Conservation (phyloP, 2,113 vertebrate genomes). For the Cyphomyrus plagiostoma region DNA sequence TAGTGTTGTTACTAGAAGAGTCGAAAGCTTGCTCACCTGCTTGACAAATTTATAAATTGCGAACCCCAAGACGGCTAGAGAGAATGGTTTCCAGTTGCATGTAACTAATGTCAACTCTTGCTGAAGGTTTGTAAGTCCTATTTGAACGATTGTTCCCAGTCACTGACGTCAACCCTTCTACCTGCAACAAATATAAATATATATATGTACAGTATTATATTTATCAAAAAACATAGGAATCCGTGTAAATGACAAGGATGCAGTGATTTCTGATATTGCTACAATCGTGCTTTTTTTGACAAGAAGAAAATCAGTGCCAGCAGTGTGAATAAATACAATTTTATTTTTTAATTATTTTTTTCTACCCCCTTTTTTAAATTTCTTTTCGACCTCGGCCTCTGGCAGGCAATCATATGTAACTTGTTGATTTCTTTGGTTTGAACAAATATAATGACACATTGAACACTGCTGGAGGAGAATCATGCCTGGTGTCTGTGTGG, state of each 20-base stretch:
- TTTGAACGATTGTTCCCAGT: slow-evolving; percentile 27
- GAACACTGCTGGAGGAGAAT: slow-evolving; percentile 21
- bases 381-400: slow-evolving; percentile 29
- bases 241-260: slow-evolving; percentile 26
- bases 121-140: slow-evolving; percentile 29
- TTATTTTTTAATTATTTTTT: background rate
- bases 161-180: slow-evolving; percentile 32
- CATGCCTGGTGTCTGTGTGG: slow-evolving; percentile 16
- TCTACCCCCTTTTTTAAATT: slow-evolving; percentile 20
- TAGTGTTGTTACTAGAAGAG: slow-evolving; percentile 71
- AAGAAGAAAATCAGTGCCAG: slow-evolving; percentile 18
- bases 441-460: slow-evolving; percentile 27
- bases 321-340: slow-evolving; percentile 6
- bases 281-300: slow-evolving; percentile 30
- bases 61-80: slow-evolving; percentile 51
- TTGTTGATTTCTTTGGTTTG: slow-evolving; percentile 24
- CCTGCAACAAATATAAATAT: slow-evolving; percentile 16
- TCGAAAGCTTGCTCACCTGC: slow-evolving; percentile 62
- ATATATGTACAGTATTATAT: slow-evolving; percentile 16
- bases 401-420: slow-evolving; percentile 23
- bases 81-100: slow-evolving; percentile 59
- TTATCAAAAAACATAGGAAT: slow-evolving; percentile 13
- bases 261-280: slow-evolving; percentile 26
- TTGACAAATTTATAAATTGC: slow-evolving; percentile 39
- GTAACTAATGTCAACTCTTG: slow-evolving; percentile 36